Evolutionary conservation across 2,797 vertebrate genomes (phyloP).

Genomic region (Allobates femoralis): DNA sequence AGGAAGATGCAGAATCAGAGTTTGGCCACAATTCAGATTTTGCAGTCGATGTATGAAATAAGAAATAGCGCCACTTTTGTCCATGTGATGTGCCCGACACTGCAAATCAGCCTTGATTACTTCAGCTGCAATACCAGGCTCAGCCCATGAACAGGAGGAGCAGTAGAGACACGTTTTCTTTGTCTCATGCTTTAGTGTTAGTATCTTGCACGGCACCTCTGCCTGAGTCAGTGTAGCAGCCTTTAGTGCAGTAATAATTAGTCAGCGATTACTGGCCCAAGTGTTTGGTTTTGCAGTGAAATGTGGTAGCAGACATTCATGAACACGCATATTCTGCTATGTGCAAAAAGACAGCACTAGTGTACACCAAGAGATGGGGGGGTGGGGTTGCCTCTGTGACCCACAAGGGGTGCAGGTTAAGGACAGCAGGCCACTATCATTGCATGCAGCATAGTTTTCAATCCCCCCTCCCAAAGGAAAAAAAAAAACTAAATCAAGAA

Average conservation of each 20-base stretch:
- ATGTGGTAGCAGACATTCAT: slow-evolving; percentile 22
- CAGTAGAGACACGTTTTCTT: not conserved
- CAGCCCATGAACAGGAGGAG: not conserved
- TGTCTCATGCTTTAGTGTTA: not conserved
- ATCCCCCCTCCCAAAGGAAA: too few relatives aligned
- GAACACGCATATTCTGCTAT: not conserved
- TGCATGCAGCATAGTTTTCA: slow-evolving; percentile 12
- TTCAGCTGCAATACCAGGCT: not conserved
- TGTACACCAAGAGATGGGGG: not conserved
- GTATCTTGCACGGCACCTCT: not conserved
- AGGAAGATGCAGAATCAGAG: not conserved
- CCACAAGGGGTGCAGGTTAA: not conserved
- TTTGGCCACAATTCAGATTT: not conserved
- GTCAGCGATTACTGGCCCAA: not conserved
- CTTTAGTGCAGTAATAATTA: slow-evolving; percentile 10
- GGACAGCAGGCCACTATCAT: slow-evolving; percentile 9
- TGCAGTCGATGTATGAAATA: not conserved
- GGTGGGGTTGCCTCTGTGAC: not conserved
- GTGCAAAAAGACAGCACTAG: not conserved
- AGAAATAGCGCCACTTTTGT: not conserved
- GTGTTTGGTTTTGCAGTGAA: not conserved
- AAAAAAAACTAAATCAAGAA: not conserved
- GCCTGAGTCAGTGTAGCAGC: slow-evolving; percentile 21
- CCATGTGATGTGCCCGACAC: not conserved
- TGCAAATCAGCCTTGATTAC: not conserved